Evolutionary conservation across 1,140 invertebrate species (phyloP), one percentile per base, ranked within the genome.

Genomic region (Laodelphax striatellus): DNA sequence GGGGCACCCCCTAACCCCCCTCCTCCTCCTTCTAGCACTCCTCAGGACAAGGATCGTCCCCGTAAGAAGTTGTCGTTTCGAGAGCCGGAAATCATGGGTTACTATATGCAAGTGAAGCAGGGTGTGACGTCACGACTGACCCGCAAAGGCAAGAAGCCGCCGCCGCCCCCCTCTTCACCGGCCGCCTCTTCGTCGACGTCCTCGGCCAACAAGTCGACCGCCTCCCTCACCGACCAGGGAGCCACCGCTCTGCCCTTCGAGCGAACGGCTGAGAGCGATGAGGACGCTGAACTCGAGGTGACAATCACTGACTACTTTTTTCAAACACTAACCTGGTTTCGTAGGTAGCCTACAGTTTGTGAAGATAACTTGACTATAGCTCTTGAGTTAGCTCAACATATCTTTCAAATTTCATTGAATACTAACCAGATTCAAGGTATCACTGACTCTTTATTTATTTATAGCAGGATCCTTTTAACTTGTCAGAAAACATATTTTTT

Each of bases 21-120:
- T 38, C 38, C 59, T 41, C 59, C 13, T 56, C 60, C 16, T 55
- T n/a, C 50, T n/a, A 22, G 38, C 50, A 17, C 56, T 16, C 22
- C 17, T 38, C 60, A 65, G 65, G 34, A 38, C 34, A 74, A 75
- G 17, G 81, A 86, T 56, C 80, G 82, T 64, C 88, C 88, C 0
- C 76, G 87, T 21, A 92, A 92, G 71, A 92, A 92, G 68, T 74
- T 92, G 1, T 90, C 87, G 0, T 92, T 92, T 69, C 82, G 88
- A 58, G 88, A 91, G 67, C 89, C 89, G 1, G 87, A 88, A 72
- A 84, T 87, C n/a, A 77, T 83, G 60, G 72, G 74, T 5, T 73
- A 69, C 58, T 69, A 71, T 56, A 66, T 74, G 60, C 72, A 71
- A 62, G 65, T 73, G 63, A 72, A 71, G 42, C 64, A 66, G 52